These are phyloP conservation scores for Aricia agestis DNA, from an alignment of 1,140 invertebrate species.

Conservation along the genomic window DNA sequence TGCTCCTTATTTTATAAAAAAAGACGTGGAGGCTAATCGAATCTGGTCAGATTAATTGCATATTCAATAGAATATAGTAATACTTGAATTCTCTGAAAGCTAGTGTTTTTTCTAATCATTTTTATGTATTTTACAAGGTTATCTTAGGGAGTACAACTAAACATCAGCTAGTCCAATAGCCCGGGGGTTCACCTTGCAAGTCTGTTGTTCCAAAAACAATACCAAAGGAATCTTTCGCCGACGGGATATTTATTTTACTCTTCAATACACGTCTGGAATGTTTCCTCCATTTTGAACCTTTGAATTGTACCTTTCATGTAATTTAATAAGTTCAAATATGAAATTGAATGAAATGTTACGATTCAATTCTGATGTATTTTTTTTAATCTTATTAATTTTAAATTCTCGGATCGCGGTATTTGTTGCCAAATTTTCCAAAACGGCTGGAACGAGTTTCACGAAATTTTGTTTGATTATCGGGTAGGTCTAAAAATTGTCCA, in stretches of 20 bases:
- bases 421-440: no score
- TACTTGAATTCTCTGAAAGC: no score
- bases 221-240: slow-evolving; percentile 34
- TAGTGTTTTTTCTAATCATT: no score
- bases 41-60: no score
- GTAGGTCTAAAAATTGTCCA: no score
- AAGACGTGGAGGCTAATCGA: no score
- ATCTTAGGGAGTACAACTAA: background rate
- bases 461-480: no score
- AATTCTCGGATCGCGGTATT: no score
- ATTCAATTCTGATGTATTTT: background rate
- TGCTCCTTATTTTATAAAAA: no score
- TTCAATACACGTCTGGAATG: slow-evolving; percentile 33
- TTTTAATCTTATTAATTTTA: no score
- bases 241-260: slow-evolving; percentile 43
- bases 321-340: background rate
- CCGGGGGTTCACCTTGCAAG: slow-evolving; percentile 30
- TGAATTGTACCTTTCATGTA: background rate
- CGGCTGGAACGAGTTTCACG: no score
- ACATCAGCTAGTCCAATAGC: slow-evolving; percentile 19
- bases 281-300: slow-evolving; percentile 27
- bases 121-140: background rate
- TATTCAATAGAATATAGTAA: no score
- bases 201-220: slow-evolving; percentile 40
- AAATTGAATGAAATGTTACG: background rate